Percentiles rank a stretch among this genome's conserved stretches.
These are phyloP conservation scores for Hyppa rectilinea DNA, from an alignment of 2,888 invertebrate species.

Conservation along the genomic window DNA sequence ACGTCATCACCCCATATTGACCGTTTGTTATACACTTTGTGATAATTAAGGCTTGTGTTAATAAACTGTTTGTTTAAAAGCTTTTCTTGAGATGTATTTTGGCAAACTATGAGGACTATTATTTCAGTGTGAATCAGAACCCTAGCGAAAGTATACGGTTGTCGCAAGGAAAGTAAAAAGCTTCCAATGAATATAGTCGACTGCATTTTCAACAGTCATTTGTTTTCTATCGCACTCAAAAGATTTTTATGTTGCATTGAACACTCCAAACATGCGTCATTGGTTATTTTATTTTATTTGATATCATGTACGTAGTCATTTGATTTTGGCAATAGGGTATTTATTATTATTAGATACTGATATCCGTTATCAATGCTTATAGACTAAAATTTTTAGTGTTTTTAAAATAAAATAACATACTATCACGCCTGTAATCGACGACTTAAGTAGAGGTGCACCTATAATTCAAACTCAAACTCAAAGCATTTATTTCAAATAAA, in stretches of 20 bases:
- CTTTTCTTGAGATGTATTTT: background rate
- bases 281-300: too few species aligned
- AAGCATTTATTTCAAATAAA: too few species aligned
- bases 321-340: too few species aligned
- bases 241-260: too few species aligned
- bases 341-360: too few species aligned
- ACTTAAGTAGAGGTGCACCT: too few species aligned
- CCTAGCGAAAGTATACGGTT: background rate
- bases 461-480: too few species aligned
- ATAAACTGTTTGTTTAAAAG: background rate
- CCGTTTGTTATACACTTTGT: constrained; percentile 19
- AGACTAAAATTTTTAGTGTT: background rate
- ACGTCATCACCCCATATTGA: constrained; percentile 19
- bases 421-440: too few species aligned
- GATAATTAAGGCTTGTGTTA: constrained; percentile 20
- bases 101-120: background rate
- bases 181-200: background rate
- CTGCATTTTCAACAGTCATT: background rate
- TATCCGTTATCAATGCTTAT: background rate
- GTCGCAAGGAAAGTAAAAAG: background rate
- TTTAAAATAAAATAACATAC: background rate
- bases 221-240: too few species aligned
- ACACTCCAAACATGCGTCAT: background rate
- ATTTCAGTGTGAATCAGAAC: background rate
- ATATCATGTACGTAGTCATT: too few species aligned